A percentile compares a stretch with the other conserved stretches of the same genome.
phyloP scores from a whole-genome alignment of 2,888 invertebrate species.

The Brachylomia viminalis region DNA sequence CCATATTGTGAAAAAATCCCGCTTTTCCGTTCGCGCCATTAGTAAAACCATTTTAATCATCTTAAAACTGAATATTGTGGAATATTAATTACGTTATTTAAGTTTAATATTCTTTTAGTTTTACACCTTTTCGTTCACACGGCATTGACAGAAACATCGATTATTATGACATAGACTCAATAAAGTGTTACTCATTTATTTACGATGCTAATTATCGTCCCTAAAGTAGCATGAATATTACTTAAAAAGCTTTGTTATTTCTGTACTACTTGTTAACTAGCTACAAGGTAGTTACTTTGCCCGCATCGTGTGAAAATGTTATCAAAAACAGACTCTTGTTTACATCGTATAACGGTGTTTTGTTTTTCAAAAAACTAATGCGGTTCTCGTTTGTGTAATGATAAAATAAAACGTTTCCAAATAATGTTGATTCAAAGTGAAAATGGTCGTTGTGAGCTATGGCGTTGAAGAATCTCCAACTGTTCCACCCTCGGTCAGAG shows the following conservation, averaged over 20 bases:
- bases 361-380: slow-evolving; percentile 44
- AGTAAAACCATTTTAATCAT: slow-evolving; percentile 21
- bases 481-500: slow-evolving; percentile 82
- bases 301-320: slow-evolving; percentile 67
- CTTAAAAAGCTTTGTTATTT: slow-evolving; percentile 10
- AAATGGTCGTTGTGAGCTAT: slow-evolving; percentile 72
- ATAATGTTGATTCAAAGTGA: slow-evolving; percentile 45
- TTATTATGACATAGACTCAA: slow-evolving; percentile 66
- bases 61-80: slow-evolving; percentile 21
- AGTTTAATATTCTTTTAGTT: slow-evolving; percentile 5
- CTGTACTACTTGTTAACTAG: slow-evolving; percentile 47
- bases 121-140: slow-evolving; percentile 70
- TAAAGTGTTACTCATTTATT: slow-evolving; percentile 52
- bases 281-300: slow-evolving; percentile 47
- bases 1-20: slow-evolving; percentile 77
- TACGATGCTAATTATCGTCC: slow-evolving; percentile 50
- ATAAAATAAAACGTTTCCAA: slow-evolving; percentile 28
- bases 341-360: slow-evolving; percentile 31
- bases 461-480: slow-evolving; percentile 86
- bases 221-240: slow-evolving; percentile 19
- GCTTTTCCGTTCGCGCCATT: slow-evolving; percentile 70
- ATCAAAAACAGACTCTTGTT: slow-evolving; percentile 62
- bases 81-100: slow-evolving; percentile 20
- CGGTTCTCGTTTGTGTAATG: slow-evolving; percentile 31
- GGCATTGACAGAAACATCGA: slow-evolving; percentile 71